Percentiles rank a stretch among this genome's conserved stretches.
Conservation (phyloP, 2,113 vertebrate genomes). For the Rutilus rutilus region DNA sequence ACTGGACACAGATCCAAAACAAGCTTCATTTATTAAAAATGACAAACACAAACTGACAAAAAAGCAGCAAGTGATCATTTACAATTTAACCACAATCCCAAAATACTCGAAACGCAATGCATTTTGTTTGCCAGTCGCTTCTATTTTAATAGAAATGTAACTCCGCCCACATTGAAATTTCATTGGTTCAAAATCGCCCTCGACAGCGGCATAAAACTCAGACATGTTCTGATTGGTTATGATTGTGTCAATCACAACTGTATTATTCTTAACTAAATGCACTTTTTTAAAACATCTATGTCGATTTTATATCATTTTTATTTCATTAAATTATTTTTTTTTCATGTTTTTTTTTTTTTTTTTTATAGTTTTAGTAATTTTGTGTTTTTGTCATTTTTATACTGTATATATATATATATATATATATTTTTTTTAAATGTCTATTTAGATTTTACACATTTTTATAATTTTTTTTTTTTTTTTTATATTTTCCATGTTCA, state of each 20-base stretch:
- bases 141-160: neutral
- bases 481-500: too few relatives aligned
- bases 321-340: too few relatives aligned
- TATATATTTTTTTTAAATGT: too few relatives aligned
- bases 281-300: too few relatives aligned
- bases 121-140: neutral
- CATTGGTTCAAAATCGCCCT: neutral
- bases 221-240: neutral
- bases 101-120: neutral
- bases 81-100: too few relatives aligned
- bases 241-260: neutral
- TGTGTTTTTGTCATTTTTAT: too few relatives aligned
- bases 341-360: too few relatives aligned
- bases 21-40: neutral
- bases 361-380: too few relatives aligned
- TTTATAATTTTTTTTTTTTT: too few relatives aligned
- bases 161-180: neutral
- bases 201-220: neutral
- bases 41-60: neutral
- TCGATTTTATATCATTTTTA: too few relatives aligned
- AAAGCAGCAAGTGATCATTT: neutral
- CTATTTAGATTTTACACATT: too few relatives aligned
- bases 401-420: too few relatives aligned
- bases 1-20: conserved; percentile 74
- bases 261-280: neutral